Percentiles rank a stretch among this genome's conserved stretches.
phyloP scores from a whole-genome alignment of 23 tunicate genomes.

The Trididemnum miniatum region DNA sequence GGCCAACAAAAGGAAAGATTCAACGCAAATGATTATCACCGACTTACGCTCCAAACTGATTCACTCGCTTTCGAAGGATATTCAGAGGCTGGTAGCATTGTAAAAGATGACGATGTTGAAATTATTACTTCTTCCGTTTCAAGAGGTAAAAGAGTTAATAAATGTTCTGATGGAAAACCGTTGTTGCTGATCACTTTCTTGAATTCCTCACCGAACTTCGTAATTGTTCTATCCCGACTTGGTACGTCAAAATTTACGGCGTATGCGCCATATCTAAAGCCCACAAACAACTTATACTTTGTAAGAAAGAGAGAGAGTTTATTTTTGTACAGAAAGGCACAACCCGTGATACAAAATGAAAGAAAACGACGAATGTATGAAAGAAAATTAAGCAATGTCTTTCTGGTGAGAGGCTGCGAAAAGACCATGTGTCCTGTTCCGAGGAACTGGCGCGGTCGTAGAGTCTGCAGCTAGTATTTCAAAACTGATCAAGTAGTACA shows the following conservation, averaged over 20 bases:
- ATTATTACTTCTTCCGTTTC: not conserved
- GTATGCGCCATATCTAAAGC: slow-evolving; percentile 58
- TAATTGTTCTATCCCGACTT: slow-evolving; percentile 30
- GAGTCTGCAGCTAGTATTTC: too few relatives aligned
- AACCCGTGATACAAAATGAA: too few relatives aligned
- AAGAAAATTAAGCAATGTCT: too few relatives aligned
- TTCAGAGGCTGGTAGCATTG: slow-evolving; percentile 49
- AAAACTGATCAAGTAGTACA: too few relatives aligned
- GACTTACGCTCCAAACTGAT: slow-evolving; percentile 70
- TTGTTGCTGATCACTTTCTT: slow-evolving; percentile 34
- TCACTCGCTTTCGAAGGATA: slow-evolving; percentile 81
- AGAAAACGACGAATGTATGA: too few relatives aligned
- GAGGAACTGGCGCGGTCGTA: too few relatives aligned
- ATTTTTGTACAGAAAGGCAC: too few relatives aligned
- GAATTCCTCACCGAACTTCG: slow-evolving; percentile 37
- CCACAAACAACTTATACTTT: not conserved
- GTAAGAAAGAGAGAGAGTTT: too few relatives aligned
- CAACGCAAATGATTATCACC: too few relatives aligned
- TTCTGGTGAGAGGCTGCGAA: too few relatives aligned
- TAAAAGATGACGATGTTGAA: slow-evolving; percentile 11
- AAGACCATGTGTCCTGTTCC: too few relatives aligned
- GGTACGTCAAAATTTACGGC: slow-evolving; percentile 43
- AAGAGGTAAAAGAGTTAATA: slow-evolving; percentile 8
- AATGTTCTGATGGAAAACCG: slow-evolving; percentile 69
- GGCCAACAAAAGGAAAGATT: too few relatives aligned